Conservation (phyloP, 2,888 invertebrate species). For the Podotricha telesiphe region DNA sequence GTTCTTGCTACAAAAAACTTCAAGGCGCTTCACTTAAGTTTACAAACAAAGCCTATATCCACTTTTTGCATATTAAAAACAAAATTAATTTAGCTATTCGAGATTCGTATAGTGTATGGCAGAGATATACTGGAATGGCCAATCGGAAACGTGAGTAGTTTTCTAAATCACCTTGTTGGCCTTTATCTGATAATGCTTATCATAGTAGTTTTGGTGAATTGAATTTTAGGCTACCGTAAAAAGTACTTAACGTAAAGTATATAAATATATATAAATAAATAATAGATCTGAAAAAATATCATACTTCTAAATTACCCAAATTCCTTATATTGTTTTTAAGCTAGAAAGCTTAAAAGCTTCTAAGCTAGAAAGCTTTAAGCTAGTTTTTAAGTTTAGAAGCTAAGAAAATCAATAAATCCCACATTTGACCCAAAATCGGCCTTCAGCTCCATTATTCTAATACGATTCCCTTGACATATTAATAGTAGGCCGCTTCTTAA, state of each 20-base stretch:
- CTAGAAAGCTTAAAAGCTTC: too few species aligned
- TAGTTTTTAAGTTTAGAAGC: too few species aligned
- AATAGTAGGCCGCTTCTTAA: slow-evolving; percentile 43
- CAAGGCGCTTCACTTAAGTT: slow-evolving; percentile 3
- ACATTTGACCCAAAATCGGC: slow-evolving; percentile 53
- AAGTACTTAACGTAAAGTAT: background rate
- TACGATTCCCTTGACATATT: slow-evolving; percentile 63
- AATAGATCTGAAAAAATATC: background rate
- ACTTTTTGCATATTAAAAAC: slow-evolving; percentile 13
- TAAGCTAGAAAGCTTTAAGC: too few species aligned
- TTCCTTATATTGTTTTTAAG: background rate
- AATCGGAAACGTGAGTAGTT: slow-evolving; percentile 74
- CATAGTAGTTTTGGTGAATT: slow-evolving; percentile 19
- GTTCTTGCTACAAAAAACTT: slow-evolving; percentile 7
- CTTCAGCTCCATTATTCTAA: slow-evolving; percentile 68
- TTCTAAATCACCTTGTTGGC: slow-evolving; percentile 64
- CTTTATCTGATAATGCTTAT: slow-evolving; percentile 43
- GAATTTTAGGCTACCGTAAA: slow-evolving; percentile 13
- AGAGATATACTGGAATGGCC: slow-evolving; percentile 81
- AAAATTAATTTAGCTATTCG: slow-evolving; percentile 52
- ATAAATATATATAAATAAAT: too few species aligned
- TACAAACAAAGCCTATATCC: background rate
- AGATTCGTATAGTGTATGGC: slow-evolving; percentile 72
- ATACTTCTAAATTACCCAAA: background rate
- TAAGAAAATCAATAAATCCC: slow-evolving; percentile 9